A percentile compares a stretch with the other conserved stretches of the same genome.
Conservation (phyloP, 2,888 invertebrate species). For the Smittia sp. region DNA sequence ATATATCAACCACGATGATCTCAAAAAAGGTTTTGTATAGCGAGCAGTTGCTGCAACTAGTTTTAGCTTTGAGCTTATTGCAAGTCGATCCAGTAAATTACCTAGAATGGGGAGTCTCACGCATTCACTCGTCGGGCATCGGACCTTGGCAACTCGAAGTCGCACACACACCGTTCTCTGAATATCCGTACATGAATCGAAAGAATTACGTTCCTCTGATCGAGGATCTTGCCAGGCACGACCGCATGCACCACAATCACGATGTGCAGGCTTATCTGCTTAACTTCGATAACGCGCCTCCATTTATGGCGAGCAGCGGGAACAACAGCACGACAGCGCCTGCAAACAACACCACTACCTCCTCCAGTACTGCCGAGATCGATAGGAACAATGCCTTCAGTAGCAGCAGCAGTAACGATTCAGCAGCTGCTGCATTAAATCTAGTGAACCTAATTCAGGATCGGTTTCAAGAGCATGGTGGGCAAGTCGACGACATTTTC, state of each 20-base stretch:
- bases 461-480: conserved; percentile 18
- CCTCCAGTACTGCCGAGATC: background rate
- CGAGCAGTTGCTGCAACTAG: conserved; percentile 76
- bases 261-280: conserved; percentile 60
- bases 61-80: conserved; percentile 75
- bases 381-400: conserved; percentile 19
- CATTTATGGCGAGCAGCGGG: conserved; percentile 44
- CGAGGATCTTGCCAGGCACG: conserved; percentile 55
- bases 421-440: conserved; percentile 47
- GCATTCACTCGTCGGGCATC: conserved; percentile 46
- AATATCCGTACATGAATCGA: conserved; percentile 52
- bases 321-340: conserved; percentile 43
- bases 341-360: background rate
- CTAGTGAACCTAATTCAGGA: conserved; percentile 26
- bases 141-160: conserved; percentile 53
- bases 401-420: conserved; percentile 41
- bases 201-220: conserved; percentile 54
- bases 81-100: conserved; percentile 68
- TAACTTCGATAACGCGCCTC: conserved; percentile 54
- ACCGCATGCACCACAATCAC: conserved; percentile 63
- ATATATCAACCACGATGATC: conserved; percentile 59
- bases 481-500: conserved; percentile 48
- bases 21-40: conserved; percentile 78
- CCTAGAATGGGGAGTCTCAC: conserved; percentile 57
- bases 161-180: conserved; percentile 50